These are phyloP conservation scores for Julus scanicus DNA, from an alignment of 2,888 invertebrate species.

Conservation along the genomic window DNA sequence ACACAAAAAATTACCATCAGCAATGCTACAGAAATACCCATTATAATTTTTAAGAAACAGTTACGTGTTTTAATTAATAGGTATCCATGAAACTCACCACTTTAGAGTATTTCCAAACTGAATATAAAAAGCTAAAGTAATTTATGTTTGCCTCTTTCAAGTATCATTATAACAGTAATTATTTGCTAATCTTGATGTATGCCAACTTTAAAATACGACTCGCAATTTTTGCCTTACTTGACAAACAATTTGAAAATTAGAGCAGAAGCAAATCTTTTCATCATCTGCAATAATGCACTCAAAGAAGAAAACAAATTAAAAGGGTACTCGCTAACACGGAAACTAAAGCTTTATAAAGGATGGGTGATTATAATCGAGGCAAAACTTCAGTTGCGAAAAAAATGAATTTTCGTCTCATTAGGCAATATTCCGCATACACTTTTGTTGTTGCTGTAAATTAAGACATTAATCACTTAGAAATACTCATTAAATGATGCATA, in stretches of 20 bases:
- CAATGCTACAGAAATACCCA: too few species aligned
- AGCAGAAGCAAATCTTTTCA: not conserved
- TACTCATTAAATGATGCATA: not conserved
- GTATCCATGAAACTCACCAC: too few species aligned
- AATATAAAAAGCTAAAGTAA: too few species aligned
- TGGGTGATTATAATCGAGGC: not conserved
- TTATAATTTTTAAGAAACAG: too few species aligned
- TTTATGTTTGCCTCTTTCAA: not conserved
- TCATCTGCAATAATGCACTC: not conserved
- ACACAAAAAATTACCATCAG: too few species aligned
- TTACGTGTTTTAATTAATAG: too few species aligned
- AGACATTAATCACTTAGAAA: not conserved
- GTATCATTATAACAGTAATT: not conserved
- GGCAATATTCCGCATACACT: not conserved
- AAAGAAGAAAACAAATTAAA: not conserved
- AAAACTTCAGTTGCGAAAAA: not conserved
- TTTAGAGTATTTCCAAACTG: not conserved
- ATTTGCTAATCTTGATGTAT: not conserved
- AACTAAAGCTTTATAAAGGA: not conserved
- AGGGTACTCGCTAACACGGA: not conserved
- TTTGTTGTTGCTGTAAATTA: not conserved
- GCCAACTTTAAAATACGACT: constrained; percentile 9
- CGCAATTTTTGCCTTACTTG: not conserved
- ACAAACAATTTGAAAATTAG: not conserved
- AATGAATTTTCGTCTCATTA: constrained; percentile 10